These are phyloP conservation scores for Thalassaphorura encarpata DNA, from an alignment of 1,140 invertebrate species.

Conservation along the genomic window DNA sequence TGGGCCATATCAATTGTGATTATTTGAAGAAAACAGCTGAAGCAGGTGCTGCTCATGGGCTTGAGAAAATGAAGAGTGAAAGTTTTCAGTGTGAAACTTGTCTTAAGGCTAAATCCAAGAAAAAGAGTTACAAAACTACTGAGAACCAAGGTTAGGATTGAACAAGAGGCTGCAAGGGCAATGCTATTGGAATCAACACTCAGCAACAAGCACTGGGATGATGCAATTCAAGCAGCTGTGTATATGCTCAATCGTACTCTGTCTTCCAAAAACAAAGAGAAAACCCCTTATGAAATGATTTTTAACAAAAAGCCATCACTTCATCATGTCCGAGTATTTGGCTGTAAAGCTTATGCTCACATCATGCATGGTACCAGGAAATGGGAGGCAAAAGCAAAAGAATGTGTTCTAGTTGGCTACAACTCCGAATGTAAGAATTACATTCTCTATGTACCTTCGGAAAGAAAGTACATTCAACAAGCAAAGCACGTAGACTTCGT, in stretches of 20 bases:
- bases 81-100: neutral
- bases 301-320: slow-evolving; percentile 7
- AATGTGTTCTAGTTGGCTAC: slow-evolving; percentile 1
- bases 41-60: neutral
- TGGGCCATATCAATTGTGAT: slow-evolving; percentile 1
- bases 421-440: slow-evolving; percentile 1
- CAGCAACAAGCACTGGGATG: slow-evolving; percentile 37
- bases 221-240: slow-evolving; percentile 38
- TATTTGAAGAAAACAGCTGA: neutral
- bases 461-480: neutral
- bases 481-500: neutral
- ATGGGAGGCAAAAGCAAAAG: neutral
- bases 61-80: neutral
- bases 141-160: no score
- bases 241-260: slow-evolving; percentile 33
- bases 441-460: no score
- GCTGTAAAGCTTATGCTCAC: slow-evolving; percentile 9
- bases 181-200: slow-evolving; percentile 37
- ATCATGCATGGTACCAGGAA: neutral
- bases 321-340: slow-evolving; percentile 12
- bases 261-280: neutral
- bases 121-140: neutral
- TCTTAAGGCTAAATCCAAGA: neutral
- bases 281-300: slow-evolving; percentile 16
- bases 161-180: slow-evolving; percentile 36